phyloP scores from a whole-genome alignment of 2,797 vertebrate genomes.

The Odontamblyopus rebecca region DNA sequence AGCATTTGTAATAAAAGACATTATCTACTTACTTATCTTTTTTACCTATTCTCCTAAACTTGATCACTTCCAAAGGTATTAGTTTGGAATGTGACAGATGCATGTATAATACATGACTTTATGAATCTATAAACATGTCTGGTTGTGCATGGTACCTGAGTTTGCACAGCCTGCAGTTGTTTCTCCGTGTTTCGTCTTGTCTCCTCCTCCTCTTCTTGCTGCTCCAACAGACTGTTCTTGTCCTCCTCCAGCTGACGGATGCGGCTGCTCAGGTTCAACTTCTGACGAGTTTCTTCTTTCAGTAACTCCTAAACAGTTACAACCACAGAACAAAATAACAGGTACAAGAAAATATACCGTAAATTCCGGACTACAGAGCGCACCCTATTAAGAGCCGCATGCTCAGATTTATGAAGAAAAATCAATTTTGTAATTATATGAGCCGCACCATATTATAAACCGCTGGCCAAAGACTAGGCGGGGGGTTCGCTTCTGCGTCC shows the following conservation, averaged over 20 bases:
- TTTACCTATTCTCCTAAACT: not conserved
- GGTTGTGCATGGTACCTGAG: conserved; percentile 80
- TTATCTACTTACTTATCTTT: too few relatives aligned
- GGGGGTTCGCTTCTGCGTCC: too few relatives aligned
- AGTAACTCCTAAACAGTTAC: conserved; percentile 84
- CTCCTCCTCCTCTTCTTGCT: conserved; percentile 98
- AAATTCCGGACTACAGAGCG: too few relatives aligned
- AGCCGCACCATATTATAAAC: too few relatives aligned
- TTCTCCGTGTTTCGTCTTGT: conserved; percentile 91
- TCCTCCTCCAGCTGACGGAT: conserved; percentile 96
- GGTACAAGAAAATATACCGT: conserved; percentile 12
- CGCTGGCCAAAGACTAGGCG: too few relatives aligned
- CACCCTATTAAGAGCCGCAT: too few relatives aligned
- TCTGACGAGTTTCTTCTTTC: conserved; percentile 97
- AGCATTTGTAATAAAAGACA: too few relatives aligned
- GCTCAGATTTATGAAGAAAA: too few relatives aligned
- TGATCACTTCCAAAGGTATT: not conserved
- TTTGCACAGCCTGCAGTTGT: conserved; percentile 86
- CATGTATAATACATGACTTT: not conserved
- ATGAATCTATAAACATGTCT: not conserved
- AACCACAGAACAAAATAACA: conserved; percentile 11
- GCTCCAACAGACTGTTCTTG: conserved; percentile 90
- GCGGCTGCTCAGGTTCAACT: conserved; percentile 91
- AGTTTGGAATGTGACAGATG: not conserved
- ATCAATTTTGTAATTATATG: too few relatives aligned